These are phyloP conservation scores for Epinotia demarniana DNA, from an alignment of 2,888 invertebrate species.

Conservation along the genomic window DNA sequence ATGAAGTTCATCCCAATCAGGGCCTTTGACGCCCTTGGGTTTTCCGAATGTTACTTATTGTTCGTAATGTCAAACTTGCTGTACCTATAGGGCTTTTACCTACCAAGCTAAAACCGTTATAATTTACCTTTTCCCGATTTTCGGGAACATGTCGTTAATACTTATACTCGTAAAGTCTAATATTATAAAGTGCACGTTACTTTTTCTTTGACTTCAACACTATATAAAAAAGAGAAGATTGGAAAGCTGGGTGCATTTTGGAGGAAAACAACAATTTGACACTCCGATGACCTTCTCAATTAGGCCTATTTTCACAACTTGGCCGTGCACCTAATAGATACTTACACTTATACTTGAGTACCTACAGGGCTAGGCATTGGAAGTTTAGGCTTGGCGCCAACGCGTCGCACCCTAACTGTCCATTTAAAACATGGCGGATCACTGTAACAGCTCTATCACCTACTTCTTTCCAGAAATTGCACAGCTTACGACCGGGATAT, in stretches of 20 bases:
- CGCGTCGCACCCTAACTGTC: conserved; percentile 20
- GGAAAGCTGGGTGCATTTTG: too few species aligned
- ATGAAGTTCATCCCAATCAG: neutral
- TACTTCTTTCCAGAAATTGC: conserved; percentile 16
- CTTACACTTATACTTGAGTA: too few species aligned
- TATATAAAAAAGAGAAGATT: too few species aligned
- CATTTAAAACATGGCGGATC: conserved; percentile 13
- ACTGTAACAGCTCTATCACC: conserved; percentile 16
- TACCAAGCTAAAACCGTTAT: neutral
- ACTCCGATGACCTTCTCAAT: too few species aligned
- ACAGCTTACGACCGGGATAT: neutral
- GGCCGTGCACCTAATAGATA: too few species aligned
- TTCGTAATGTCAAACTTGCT: neutral
- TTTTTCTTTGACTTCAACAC: too few species aligned
- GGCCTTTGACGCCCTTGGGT: neutral
- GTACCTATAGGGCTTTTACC: neutral
- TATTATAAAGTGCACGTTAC: too few species aligned
- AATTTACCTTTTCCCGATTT: neutral
- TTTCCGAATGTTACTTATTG: neutral
- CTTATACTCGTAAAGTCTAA: too few species aligned
- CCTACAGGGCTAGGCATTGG: neutral
- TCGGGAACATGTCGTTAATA: too few species aligned
- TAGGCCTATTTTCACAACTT: too few species aligned
- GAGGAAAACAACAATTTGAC: too few species aligned
- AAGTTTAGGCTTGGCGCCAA: conserved; percentile 22